Evolutionary conservation across 2,888 invertebrate genomes (phyloP), one percentile per base, ranked within the genome.

Genomic region (Atethmia centrago): DNA sequence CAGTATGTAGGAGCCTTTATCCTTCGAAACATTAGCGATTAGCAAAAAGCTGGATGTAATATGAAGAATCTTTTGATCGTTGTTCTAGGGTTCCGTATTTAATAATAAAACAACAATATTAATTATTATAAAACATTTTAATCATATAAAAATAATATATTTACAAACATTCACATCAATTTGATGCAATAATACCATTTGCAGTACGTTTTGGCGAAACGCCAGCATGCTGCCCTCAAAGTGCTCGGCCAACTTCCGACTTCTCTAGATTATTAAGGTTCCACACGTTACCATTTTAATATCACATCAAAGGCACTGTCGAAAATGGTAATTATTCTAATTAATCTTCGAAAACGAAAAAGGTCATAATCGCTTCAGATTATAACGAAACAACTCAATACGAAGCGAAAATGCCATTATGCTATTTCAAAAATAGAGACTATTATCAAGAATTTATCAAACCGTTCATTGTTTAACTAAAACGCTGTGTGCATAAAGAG

Each of bases 151-250:
- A 94, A 95, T 94, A 95, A 93, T 91, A 93, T 96, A 96, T 96
- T 96, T 96, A 96, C 96, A 96, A 93, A 93, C 89, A 92, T 90
- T 92, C 89, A 94, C 95, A 96, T 95, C 96, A 96, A 95, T 96
- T 95, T 96, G 96, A 96, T 96, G 96, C 85, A 87, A 81, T 82
- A 95, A 91, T 87, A 91, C 90, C 91, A 89, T 90, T 89, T 89
- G 90, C 91, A 92, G 90, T 92, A 90, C 90, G 90, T 88, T 92
- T 92, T 92, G 91, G 91, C 92, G 88, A 87, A 85, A 83, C 88
- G 90, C 91, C 89, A 89, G 88, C 85, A 21, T 86, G 79, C 83
- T 85, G 75, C 84, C 87, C 59, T 77, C 82, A 86, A 84, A 87
- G 82, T 85, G 83, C 79, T 82, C 76, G 74, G 66, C 83, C 85